These are phyloP conservation scores for Eristalis tenax DNA, from an alignment of 2,888 invertebrate genomes.

Conservation along the genomic window DNA sequence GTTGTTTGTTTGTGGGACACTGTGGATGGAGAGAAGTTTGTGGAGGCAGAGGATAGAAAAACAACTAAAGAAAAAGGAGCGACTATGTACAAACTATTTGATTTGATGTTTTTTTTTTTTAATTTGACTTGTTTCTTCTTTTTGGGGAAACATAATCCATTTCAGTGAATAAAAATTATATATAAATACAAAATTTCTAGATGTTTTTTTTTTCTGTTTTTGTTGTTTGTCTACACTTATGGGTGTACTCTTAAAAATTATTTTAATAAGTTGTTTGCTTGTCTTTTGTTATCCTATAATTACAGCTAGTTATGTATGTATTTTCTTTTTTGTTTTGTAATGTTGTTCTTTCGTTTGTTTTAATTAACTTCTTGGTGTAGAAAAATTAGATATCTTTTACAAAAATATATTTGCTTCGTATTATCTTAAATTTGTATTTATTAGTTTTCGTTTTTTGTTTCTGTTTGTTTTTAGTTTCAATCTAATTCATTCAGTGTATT, in stretches of 20 bases:
- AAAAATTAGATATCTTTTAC: conserved; percentile 50
- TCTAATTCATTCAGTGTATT: conserved; percentile 48
- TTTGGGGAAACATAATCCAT: conserved; percentile 6
- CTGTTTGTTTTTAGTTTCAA: conserved; percentile 49
- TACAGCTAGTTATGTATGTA: conserved; percentile 48
- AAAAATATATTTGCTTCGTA: conserved; percentile 37
- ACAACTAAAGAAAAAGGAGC: conserved; percentile 3
- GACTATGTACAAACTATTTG: conserved; percentile 60
- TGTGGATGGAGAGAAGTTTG: neutral
- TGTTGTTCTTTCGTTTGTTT: neutral
- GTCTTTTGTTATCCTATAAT: conserved; percentile 66
- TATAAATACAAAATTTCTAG: conserved; percentile 50
- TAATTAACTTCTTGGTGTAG: conserved; percentile 42
- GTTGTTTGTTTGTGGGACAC: neutral
- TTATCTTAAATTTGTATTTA: conserved; percentile 25
- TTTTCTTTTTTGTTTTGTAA: conserved; percentile 14
- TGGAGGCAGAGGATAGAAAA: conserved; percentile 11
- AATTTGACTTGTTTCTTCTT: conserved; percentile 43
- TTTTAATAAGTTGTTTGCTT: conserved; percentile 53
- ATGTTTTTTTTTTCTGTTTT: neutral
- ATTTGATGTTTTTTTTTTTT: neutral
- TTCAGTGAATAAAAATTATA: conserved; percentile 28
- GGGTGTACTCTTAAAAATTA: conserved; percentile 32
- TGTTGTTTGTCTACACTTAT: conserved; percentile 27
- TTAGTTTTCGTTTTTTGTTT: neutral